These are phyloP conservation scores for Ladona fulva DNA, from an alignment of 1,140 invertebrate genomes.

Conservation along the genomic window DNA sequence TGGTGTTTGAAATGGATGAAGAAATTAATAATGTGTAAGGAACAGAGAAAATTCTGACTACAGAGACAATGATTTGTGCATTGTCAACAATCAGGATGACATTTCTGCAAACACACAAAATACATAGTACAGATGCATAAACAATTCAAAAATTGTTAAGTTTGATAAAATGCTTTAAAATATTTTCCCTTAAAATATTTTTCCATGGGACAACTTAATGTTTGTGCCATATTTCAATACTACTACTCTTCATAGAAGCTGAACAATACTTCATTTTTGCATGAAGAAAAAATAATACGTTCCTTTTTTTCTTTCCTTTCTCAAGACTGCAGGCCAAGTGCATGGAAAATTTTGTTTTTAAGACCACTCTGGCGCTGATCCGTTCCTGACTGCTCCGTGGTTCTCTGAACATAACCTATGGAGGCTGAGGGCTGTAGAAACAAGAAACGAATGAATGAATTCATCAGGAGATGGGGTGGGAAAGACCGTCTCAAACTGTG, in stretches of 20 bases:
- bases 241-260: conserved; percentile 5
- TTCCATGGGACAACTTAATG: not conserved
- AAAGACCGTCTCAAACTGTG: not conserved
- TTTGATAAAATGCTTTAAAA: not conserved
- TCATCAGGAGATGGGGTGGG: not conserved
- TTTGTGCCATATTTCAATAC: not conserved
- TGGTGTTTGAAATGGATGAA: conserved; percentile 14
- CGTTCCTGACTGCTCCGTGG: conserved; percentile 23
- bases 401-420: conserved; percentile 34
- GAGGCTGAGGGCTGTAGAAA: conserved; percentile 31
- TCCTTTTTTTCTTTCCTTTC: conserved; percentile 21
- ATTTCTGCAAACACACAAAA: conserved; percentile 11
- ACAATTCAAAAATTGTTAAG: conserved; percentile 12
- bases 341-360: conserved; percentile 53
- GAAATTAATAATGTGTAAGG: conserved; percentile 5
- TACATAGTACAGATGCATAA: conserved; percentile 9
- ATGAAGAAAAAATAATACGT: conserved; percentile 12
- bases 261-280: conserved; percentile 13
- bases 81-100: conserved; percentile 13
- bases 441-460: conserved; percentile 16
- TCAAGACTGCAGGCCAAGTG: conserved; percentile 41
- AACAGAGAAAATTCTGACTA: not conserved
- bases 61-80: not conserved
- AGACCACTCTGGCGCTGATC: conserved; percentile 37
- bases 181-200: not conserved